Base-by-base conservation (phyloP, 2,797 vertebrate genomes). In the Serranus cabrilla region DNA sequence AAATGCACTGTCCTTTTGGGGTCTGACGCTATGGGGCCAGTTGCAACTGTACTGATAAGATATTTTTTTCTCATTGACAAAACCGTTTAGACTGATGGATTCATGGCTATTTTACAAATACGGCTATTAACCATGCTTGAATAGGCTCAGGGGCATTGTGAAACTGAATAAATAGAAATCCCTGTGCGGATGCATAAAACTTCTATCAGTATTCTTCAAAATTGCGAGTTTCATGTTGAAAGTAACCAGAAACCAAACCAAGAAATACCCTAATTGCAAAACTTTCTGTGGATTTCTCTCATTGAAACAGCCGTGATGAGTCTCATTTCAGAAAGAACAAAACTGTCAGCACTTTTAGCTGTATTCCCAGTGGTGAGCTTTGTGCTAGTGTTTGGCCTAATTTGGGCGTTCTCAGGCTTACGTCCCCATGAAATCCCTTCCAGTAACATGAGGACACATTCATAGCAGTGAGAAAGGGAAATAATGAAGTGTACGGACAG, bases 351-450 rank as follows among this genome's bases (percentile, higher is more conserved):
- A 72, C 73, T 73, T 76, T 76, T 67, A 67, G 75, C 55, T 39
- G 66, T 58, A 47, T 52, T 50, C 68, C 73, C 73, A 31, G 27
- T 20, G 27, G 63, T 75, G 65, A 76, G 76, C 74, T 73, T 62
- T 70, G 67, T 80, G 82, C 76, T 76, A 78, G 83, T 88, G 82
- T 83, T 88, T 84, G 84, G 83, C 70, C 78, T 88, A 85, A 91
- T 90, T 90, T 82, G 68, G 40, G 76, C 75, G 43, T 76, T 78
- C 71, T 80, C 71, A 3, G 73, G 59, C 81, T 84, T 64, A 78
- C 80, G 84, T 87, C 75, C 49, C 72, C 73, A 21, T 77, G 81
- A 91, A 90, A 90, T 91, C 84, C 81, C 78, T 81, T 79, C 74
- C 66, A 78, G 82, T 85, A 80, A 72, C 76, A 87, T 20, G 42